These are phyloP conservation scores for Brachionus sp. DNA, from an alignment of 1,140 invertebrate genomes.

Conservation along the genomic window DNA sequence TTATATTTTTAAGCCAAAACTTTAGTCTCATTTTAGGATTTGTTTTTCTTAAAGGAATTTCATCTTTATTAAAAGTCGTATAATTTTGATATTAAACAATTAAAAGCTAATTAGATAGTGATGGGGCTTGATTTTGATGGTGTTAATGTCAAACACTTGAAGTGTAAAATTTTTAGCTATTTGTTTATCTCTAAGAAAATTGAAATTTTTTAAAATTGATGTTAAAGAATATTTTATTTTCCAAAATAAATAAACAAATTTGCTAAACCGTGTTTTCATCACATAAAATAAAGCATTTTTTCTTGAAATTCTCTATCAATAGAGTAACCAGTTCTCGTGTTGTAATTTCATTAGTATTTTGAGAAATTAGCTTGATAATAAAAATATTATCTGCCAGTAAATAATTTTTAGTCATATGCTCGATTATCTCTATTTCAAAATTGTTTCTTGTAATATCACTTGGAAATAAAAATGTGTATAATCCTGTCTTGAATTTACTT, in stretches of 20 bases:
- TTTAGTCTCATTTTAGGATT: no score
- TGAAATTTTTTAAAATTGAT: no score
- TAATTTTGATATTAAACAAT: no score
- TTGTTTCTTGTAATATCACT: slow-evolving; percentile 1
- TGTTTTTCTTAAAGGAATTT: no score
- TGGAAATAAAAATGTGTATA: slow-evolving; percentile 11
- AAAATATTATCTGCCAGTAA: slow-evolving; percentile 10
- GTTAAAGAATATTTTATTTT: not conserved
- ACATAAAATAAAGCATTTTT: not conserved
- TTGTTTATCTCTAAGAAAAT: no score
- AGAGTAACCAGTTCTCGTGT: slow-evolving; percentile 38
- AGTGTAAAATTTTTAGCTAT: no score
- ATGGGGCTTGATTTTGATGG: no score
- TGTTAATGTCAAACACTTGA: no score
- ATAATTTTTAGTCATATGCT: slow-evolving; percentile 28
- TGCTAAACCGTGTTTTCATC: slow-evolving; percentile 22
- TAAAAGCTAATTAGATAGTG: no score
- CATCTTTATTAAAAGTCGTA: no score
- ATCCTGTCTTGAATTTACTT: not conserved
- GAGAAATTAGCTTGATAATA: slow-evolving; percentile 22
- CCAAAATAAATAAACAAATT: not conserved
- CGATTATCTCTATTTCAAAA: slow-evolving; percentile 31
- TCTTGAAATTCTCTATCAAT: not conserved
- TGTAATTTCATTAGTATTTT: slow-evolving; percentile 14
- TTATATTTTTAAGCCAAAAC: no score